These are phyloP conservation scores for Denticeps clupeoides DNA, from an alignment of 2,797 vertebrate species.

Conservation along the genomic window DNA sequence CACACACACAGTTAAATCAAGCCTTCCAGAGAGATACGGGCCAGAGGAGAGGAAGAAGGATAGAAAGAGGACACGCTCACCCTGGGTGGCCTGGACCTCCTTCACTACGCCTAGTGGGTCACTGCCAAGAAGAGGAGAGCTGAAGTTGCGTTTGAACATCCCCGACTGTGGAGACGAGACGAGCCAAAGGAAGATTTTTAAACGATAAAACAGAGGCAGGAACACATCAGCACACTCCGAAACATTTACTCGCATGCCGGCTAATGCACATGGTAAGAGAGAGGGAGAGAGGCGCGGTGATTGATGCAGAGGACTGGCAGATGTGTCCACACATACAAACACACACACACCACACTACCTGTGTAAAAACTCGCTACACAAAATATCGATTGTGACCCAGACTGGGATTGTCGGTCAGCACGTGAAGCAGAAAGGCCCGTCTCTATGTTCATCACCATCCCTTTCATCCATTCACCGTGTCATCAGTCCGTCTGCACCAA, in stretches of 20 bases:
- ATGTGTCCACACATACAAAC: too few species aligned
- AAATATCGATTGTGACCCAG: too few species aligned
- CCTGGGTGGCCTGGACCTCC: slow-evolving; percentile 63
- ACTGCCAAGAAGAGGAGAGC: slow-evolving; percentile 74
- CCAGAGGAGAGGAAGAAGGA: neutral
- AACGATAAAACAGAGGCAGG: slow-evolving; percentile 23
- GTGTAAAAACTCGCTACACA: too few species aligned
- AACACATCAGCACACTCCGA: too few species aligned
- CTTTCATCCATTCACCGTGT: too few species aligned
- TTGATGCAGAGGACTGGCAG: neutral
- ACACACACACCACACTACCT: too few species aligned
- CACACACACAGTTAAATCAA: slow-evolving; percentile 16
- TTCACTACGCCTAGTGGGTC: slow-evolving; percentile 62
- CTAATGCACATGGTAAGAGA: too few species aligned
- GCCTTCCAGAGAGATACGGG: neutral
- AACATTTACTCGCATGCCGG: too few species aligned
- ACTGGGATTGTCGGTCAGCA: too few species aligned
- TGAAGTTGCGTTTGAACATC: slow-evolving; percentile 85
- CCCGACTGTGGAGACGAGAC: slow-evolving; percentile 53
- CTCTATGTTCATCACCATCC: too few species aligned
- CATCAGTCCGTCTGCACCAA: too few species aligned
- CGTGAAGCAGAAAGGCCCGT: too few species aligned
- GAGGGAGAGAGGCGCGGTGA: neutral
- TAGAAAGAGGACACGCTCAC: slow-evolving; percentile 38
- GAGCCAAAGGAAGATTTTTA: slow-evolving; percentile 22